A percentile compares a stretch with the other conserved stretches of the same genome.
Evolutionary conservation across 2,888 invertebrate genomes (phyloP).

Genomic region (Meloe dianella): DNA sequence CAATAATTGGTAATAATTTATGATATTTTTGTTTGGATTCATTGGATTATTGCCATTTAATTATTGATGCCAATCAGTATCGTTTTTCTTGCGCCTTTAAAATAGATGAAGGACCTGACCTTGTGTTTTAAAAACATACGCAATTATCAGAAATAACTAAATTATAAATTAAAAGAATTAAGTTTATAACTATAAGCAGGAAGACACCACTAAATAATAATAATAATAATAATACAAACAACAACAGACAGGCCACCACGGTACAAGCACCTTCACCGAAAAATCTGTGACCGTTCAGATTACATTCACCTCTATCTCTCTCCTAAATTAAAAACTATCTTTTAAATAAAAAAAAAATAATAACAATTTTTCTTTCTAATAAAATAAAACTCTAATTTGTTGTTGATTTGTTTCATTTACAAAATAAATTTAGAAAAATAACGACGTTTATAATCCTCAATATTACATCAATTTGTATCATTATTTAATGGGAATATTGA

Average conservation of each 20-base stretch:
- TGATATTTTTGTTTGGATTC: neutral
- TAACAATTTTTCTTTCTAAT: too few relatives aligned
- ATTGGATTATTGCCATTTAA: constrained; percentile 5
- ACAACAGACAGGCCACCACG: constrained; percentile 7
- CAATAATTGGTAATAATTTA: neutral
- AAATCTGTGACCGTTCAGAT: constrained; percentile 9
- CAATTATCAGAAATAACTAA: neutral
- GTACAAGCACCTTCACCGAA: constrained; percentile 13
- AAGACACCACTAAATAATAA: constrained; percentile 1
- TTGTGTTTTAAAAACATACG: neutral
- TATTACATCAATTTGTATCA: too few relatives aligned
- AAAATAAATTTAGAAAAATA: too few relatives aligned
- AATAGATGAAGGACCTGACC: constrained; percentile 9
- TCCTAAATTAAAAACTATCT: neutral
- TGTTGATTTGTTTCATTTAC: too few relatives aligned
- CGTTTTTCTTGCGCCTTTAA: neutral
- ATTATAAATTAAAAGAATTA: neutral
- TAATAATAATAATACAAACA: neutral
- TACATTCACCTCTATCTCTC: neutral
- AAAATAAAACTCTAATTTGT: too few relatives aligned
- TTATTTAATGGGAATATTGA: too few relatives aligned
- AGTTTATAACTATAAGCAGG: neutral
- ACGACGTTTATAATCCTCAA: too few relatives aligned
- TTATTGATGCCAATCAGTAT: neutral
- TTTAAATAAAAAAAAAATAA: neutral